Base-by-base conservation (phyloP, 2,888 invertebrate species). In the Amorpha juglandis region DNA sequence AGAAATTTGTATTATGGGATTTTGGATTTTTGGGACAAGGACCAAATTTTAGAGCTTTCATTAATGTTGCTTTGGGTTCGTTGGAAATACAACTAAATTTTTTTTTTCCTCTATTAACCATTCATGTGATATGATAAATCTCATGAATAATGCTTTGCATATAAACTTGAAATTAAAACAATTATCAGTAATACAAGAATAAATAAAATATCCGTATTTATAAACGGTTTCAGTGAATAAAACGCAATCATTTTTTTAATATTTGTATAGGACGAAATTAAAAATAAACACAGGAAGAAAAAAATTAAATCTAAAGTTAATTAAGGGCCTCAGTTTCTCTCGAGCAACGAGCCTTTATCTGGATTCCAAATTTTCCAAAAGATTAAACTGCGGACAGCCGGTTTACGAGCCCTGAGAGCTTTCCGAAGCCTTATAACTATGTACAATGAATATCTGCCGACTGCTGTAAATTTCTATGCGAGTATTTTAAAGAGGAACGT, bases 311-410 rank as follows among this genome's bases (percentile, higher is more conserved):
- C 68, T 67, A 67, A 71, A 79, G 76, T 81, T 81, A 82, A 84
- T 84, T 82, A 84, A 81, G 76, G 74, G 73, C 71, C 76, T 78
- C 73, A 67, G 74, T 74, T 68, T 69, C 72, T 71, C 70, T 72
- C 71, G 65, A 58, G 19, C 71, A 70, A 73, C 77, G 77, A 79
- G 75, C 79, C 80, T 79, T 78, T 82, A 81, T 81, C 80, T 76
- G 79, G 77, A 78, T 81, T 80, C 12, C 77, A 81, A 82, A 83
- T 85, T 84, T 85, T 85, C 83, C 85, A 76, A 80, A 81, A 84
- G 85, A 85, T 85, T 84, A 85, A 84, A 80, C 80, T 81, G 77
- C 82, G 80, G 83, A 78, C 82, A 76, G 79, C 74, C 81, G 84
- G 85, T 84, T 84, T 85, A 84, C 81, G 83, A 79, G 70, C 77